Percentiles rank a stretch among this genome's conserved stretches.
Conservation (phyloP, 2,113 vertebrate genomes). For the Sinosuthora webbiana region DNA sequence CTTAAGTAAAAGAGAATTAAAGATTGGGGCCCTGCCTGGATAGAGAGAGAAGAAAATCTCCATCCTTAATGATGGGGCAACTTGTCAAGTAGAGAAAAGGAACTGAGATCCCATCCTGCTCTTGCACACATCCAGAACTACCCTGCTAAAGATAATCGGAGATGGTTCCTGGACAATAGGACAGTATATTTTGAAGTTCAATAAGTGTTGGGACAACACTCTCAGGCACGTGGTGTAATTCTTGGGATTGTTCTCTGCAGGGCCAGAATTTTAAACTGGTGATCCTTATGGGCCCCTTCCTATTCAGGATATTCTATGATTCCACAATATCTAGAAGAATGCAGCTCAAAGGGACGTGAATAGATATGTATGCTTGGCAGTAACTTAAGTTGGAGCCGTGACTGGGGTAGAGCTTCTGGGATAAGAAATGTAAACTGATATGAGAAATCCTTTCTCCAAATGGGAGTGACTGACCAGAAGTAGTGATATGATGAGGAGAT, state of each 20-base stretch:
- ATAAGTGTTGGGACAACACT: background rate
- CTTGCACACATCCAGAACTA: background rate
- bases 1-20: background rate
- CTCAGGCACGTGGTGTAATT: accelerated
- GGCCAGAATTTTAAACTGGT: background rate
- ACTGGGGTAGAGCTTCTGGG: background rate
- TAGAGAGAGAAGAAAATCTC: background rate
- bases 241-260: background rate
- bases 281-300: background rate
- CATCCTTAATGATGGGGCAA: background rate
- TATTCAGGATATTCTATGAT: background rate
- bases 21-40: background rate
- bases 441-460: slow-evolving; percentile 1
- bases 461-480: background rate
- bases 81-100: background rate
- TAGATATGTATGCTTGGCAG: background rate
- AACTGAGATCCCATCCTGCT: background rate
- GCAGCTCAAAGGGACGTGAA: accelerated
- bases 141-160: background rate
- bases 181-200: background rate
- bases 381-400: background rate
- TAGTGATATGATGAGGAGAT: background rate
- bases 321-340: background rate
- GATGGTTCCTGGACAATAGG: background rate
- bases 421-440: background rate